Conservation (phyloP, 2,888 invertebrate genomes). For the Torymus tubicola region DNA sequence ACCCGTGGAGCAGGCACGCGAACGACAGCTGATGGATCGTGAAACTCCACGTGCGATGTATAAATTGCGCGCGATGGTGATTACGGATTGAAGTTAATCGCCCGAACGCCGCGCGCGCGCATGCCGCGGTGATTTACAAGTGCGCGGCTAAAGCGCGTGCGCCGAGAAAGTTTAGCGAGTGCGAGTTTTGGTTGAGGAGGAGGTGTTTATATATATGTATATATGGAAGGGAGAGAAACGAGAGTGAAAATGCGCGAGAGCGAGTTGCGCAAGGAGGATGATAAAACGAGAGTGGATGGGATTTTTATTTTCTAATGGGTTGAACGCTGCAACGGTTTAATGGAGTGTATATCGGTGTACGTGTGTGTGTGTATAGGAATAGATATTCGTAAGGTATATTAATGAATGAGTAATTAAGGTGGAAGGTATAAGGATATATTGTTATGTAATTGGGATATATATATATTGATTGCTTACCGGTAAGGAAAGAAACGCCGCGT, state of each 20-base stretch:
- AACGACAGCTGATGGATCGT: constrained; percentile 45
- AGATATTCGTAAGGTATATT: neutral
- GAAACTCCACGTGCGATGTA: constrained; percentile 15
- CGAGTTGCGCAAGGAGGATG: neutral
- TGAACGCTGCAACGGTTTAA: neutral
- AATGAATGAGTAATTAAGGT: no score
- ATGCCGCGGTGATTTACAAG: constrained; percentile 41
- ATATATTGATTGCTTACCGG: no score
- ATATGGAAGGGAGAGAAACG: neutral
- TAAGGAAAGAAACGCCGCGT: no score
- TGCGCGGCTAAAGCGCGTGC: constrained; percentile 26
- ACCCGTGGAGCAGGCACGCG: neutral
- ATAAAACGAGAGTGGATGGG: neutral
- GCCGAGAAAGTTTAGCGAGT: no score
- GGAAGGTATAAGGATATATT: no score
- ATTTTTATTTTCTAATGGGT: neutral
- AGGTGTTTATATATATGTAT: no score
- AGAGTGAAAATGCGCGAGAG: neutral
- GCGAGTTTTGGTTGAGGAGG: no score
- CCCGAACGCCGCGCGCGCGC: constrained; percentile 14
- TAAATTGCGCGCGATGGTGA: constrained; percentile 49
- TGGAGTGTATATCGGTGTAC: neutral
- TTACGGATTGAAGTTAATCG: constrained; percentile 55
- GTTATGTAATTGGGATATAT: no score
- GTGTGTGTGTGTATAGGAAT: constrained; percentile 10